Evolutionary conservation across 2,113 vertebrate genomes (phyloP), one percentile per base, ranked within the genome.

Genomic region (Eulemur rufifrons): DNA sequence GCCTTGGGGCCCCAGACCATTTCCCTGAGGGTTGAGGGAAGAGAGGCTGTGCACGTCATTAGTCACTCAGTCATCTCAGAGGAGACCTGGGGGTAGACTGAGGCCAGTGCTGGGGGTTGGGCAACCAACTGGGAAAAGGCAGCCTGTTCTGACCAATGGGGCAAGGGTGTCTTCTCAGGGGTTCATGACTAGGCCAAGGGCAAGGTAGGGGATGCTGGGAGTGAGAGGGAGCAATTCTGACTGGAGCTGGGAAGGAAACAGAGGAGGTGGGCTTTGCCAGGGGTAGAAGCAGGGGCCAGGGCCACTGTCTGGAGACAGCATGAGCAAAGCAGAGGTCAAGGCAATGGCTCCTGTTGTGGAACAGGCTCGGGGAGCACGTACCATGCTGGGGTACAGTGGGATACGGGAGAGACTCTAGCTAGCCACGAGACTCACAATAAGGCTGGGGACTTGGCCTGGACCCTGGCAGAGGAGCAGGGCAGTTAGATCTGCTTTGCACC

Each of bases 321-420:
- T 0, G 52, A 59, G 23, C 52, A 12, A 37, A 45, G 78, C 21
- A 1, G 8, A 45, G n/a, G 14, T 8, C 1, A 5, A 7, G 50
- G 71, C 20, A 18, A 9, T 0, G 3, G 3, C 9, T 8, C n/a
- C 21, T 13, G 2, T 42, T 3, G 37, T 0, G 0, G 37, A 68
- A 47, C 15, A 32, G 17, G 50, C 34, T 20, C 0, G 0, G 73
- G 73, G 83, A 20, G 27, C 2, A 8, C 0, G 5, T 2, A 5
- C 15, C 59, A 4, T 0, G 20, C 25, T 47, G 21, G 18, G 34
- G 50, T 32, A 4, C 14, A 10, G 42, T 47, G 73, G 13, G 6
- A 11, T 14, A 11, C 8, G 4, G 34, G 59, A 23, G 3, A 21
- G 69, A 45, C 59, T 45, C 37, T 0, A 15, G 32, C 54, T 42